Evolutionary conservation across 2,797 vertebrate genomes (phyloP), one percentile per base, ranked within the genome.

Genomic region (Xiphorhynchus erythropygius): DNA sequence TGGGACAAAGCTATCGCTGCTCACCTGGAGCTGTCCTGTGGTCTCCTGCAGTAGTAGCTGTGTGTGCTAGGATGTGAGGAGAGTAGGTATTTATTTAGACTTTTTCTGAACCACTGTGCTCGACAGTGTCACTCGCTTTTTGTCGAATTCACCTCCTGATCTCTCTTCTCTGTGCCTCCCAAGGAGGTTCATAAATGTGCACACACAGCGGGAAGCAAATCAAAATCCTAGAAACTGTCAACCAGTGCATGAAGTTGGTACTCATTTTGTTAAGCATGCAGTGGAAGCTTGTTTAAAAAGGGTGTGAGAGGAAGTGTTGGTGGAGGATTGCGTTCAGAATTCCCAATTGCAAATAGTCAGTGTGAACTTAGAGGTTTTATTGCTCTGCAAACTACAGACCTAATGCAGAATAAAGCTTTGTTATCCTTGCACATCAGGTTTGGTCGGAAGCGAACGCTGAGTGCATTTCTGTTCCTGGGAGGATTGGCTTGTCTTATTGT

Each of bases 401-500:
- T 56, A 85, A 77, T 35, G 41, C 57, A 80, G 60, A 92, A 68
- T 92, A 92, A 93, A 91, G 46, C 71, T 92, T 64, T 89, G 42
- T 92, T 84, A 18, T 82, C 70, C 52, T 91, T 84, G 33, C 25
- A 2, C 28, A 42, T 91, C 56, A 98, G 98, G 98, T 98, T 96
- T 83, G 98, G 98, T 76, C 97, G 98, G 74, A 98, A 98, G 65
- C 88, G 98, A 73, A 98, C 98, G 0, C 2, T 98, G 79, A 97
- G 98, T 27, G 87, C 96, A 0, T 98, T 98, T 96, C 97, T 98
- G 52, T 96, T 96, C 82, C 90, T 98, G 17, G 98, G 98, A 94
- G 98, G 98, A 57, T 37, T 98, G 93, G 97, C 98, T 77, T 98
- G 97, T 92, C 97, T 98, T 65, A 88, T 98, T 89, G 96, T 98